These are phyloP conservation scores for Stenoptilia bipunctidactyla DNA, from an alignment of 2,888 invertebrate genomes.

Conservation along the genomic window DNA sequence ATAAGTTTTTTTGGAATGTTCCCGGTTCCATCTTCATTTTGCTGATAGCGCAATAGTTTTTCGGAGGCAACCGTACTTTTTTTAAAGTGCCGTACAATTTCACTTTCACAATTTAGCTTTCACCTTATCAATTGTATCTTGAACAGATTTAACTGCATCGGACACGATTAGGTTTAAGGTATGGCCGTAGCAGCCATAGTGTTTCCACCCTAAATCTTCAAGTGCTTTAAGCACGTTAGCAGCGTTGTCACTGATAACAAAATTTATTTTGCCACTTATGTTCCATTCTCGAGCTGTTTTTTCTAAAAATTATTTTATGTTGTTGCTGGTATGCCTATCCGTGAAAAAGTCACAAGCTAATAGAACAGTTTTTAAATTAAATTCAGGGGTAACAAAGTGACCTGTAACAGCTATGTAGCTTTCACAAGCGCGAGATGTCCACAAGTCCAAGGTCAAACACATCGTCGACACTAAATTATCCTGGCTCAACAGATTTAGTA, in stretches of 20 bases:
- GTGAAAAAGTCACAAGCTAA: conserved; percentile 18
- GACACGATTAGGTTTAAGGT: no score
- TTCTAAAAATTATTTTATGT: conserved; percentile 16
- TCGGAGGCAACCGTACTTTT: no score
- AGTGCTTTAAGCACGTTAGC: conserved; percentile 13
- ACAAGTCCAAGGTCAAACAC: conserved; percentile 20
- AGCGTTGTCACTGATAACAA: background rate
- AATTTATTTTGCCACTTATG: conserved; percentile 12
- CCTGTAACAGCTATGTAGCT: conserved; percentile 20
- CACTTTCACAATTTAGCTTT: no score
- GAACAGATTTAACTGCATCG: no score
- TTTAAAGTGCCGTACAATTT: no score
- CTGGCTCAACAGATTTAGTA: conserved; percentile 1
- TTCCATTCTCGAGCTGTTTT: conserved; percentile 8
- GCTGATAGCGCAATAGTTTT: no score
- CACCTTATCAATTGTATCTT: no score
- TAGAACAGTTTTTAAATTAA: conserved; percentile 17
- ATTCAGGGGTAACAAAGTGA: conserved; percentile 18
- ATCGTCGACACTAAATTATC: conserved; percentile 12
- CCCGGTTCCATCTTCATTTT: no score
- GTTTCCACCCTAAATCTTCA: no score
- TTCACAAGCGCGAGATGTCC: conserved; percentile 20
- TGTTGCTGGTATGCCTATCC: conserved; percentile 15
- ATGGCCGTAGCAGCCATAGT: no score
- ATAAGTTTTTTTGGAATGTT: no score